Base-by-base conservation (phyloP, 2,113 vertebrate genomes). In the Corydoras sp. region DNA sequence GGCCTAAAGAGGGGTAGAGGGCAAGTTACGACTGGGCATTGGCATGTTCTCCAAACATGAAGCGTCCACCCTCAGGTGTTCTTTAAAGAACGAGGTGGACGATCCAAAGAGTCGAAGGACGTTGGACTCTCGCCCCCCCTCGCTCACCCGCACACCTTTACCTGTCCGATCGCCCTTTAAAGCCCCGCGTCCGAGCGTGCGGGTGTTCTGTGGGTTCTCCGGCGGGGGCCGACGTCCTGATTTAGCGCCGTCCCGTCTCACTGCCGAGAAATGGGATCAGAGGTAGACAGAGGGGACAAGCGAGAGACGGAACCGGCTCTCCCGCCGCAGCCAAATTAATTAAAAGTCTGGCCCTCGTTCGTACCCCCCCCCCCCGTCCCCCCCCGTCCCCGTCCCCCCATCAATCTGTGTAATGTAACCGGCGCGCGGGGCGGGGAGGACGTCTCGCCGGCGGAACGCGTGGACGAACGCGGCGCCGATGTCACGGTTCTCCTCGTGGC, bases 301-400 rank as follows among this genome's bases (percentile, higher is more conserved):
- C 32, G 71, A 51, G 48, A 72, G 59, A 72, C 65, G 62, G 79
- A 69, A 51, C 55, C 71, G 5, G 68, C 35, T 76, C 78, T 78
- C 68, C 72, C 68, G 43, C 65, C 18, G 43, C 65, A 68, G 79
- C 76, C 74, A 78, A 74, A 55, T 76, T 71, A 71, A 76, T 76
- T 71, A 76, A 74, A 65, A 30, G 64, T 71, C 69, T 63, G 71
- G 71, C 71, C 74, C 71, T 58, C 31, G 18, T 71, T 71, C 18
- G 18, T 24, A 24, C 18, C 18, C 18, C 18, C 18, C 18, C 18
- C 18, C 18, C 18, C 18, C n/a, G n/a, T n/a, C n/a, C n/a, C n/a
- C n/a, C n/a, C n/a, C n/a, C n/a, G n/a, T n/a, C n/a, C n/a, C n/a
- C n/a, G n/a, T n/a, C n/a, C 18, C 18, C 18, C 18, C 18, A 24